Evolutionary conservation across 2,797 vertebrate genomes (phyloP), one percentile per base, ranked within the genome.

Genomic region (Alouatta caraya): DNA sequence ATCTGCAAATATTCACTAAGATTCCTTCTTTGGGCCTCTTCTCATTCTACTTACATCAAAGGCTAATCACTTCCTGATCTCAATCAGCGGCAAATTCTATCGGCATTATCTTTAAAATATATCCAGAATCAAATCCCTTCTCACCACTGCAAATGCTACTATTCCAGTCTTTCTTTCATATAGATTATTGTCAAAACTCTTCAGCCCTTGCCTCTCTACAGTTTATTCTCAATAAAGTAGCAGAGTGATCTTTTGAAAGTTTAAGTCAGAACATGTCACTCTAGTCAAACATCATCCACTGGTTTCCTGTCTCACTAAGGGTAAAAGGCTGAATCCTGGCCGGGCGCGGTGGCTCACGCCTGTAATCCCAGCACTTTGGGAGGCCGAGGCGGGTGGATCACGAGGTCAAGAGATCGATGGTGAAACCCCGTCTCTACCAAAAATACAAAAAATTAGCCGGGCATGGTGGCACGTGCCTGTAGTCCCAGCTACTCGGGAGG

Each of bases 1-100:
- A 44, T 37, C 48, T 59, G 5, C 75, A 89, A 94, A 82, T 59
- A 88, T 78, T 78, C 57, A 93, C 46, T 67, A 87, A 82, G 67
- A 81, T 83, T 79, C 57, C 67, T 81, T 52, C 15, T 86, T 52
- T 55, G 42, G 39, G 17, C 72, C 48, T 73, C 11, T 88, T 80
- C n/a, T 86, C n/a, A 95, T 79, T 87, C 50, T 42, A 93, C 39
- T 55, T 94, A 11, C 83, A 73, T 48, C 57, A 92, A 92, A 92
- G n/a, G 52, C 42, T 50, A 73, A 73, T 42, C 67, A 72, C 52
- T 67, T 70, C 11, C 48, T 55, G 57, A 92, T 78, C 48, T 44
- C 42, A 94, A 90, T 78, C 46, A 92, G 1, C 5, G 24, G 70
- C 70, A 96, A 90, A 90, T 55, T 12, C 39, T 80, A 37, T 73